Evolutionary conservation across 2,888 invertebrate genomes (phyloP).

Genomic region (Psylliodes chrysocephalus): DNA sequence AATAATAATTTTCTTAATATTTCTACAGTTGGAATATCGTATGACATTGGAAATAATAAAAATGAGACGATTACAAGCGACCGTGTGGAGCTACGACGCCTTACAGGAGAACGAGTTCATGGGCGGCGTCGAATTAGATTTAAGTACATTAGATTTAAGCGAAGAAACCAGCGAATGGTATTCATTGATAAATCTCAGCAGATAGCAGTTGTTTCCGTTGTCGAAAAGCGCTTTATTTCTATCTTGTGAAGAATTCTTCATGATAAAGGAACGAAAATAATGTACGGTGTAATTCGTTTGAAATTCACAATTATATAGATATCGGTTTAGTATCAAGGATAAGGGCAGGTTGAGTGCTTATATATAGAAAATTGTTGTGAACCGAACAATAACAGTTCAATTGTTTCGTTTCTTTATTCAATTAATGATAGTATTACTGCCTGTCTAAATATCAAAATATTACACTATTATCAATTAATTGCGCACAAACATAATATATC

Average conservation of each 20-base stretch:
- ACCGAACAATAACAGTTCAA: too few relatives aligned
- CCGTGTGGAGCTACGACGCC: slow-evolving; percentile 94
- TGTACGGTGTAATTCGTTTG: too few relatives aligned
- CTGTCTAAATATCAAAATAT: not conserved
- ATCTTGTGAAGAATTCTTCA: slow-evolving; percentile 1
- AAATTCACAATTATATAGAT: too few relatives aligned
- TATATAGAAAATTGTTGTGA: too few relatives aligned
- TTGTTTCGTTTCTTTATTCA: not conserved
- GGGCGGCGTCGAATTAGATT: slow-evolving; percentile 87
- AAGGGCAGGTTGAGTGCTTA: too few relatives aligned
- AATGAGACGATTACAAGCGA: slow-evolving; percentile 84
- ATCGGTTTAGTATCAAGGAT: too few relatives aligned
- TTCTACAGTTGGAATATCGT: slow-evolving; percentile 83
- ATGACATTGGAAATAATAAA: slow-evolving; percentile 83
- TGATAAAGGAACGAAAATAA: not conserved
- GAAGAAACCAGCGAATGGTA: slow-evolving; percentile 90
- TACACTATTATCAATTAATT: not conserved
- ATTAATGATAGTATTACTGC: not conserved
- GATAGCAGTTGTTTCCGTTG: slow-evolving; percentile 52
- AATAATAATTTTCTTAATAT: too few relatives aligned
- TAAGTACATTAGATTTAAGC: slow-evolving; percentile 77
- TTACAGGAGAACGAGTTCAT: slow-evolving; percentile 94
- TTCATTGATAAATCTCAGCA: slow-evolving; percentile 68
- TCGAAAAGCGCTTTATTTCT: slow-evolving; percentile 6
- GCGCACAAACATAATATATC: not conserved